Conservation (phyloP, 2,113 vertebrate genomes). For the Menura novaehollandiae region DNA sequence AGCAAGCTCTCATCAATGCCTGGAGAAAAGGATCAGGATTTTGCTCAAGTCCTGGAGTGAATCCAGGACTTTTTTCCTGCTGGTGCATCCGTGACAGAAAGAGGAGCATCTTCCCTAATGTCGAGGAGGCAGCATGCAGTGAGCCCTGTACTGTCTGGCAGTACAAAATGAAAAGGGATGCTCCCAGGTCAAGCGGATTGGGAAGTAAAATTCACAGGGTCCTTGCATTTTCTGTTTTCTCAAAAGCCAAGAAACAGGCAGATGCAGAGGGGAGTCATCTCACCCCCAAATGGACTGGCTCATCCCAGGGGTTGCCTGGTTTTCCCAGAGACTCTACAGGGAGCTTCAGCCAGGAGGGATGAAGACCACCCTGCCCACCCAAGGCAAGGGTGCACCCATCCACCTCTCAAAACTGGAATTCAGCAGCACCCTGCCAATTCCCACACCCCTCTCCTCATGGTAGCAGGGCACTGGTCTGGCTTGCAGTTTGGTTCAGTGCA, state of each 20-base stretch:
- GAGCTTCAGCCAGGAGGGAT: not conserved
- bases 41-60: not conserved
- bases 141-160: fast-evolving
- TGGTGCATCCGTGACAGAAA: fast-evolving
- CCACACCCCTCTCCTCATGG: not conserved
- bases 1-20: not conserved
- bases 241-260: not conserved
- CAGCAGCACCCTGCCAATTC: not conserved
- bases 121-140: not conserved
- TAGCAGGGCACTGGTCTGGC: not conserved
- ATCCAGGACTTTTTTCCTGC: not conserved
- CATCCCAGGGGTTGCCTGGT: not conserved
- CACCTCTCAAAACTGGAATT: not conserved
- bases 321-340: not conserved
- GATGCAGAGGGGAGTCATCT: not conserved
- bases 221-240: not conserved
- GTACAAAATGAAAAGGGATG: not conserved
- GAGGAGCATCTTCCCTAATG: not conserved
- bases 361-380: not conserved
- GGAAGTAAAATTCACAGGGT: not conserved
- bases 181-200: not conserved
- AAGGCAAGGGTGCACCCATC: not conserved
- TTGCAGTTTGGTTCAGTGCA: not conserved
- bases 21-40: not conserved
- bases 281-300: not conserved